Percentiles rank a stretch among this genome's conserved stretches.
Conservation (phyloP, 2,113 vertebrate species). For the Myotis yumanensis region DNA sequence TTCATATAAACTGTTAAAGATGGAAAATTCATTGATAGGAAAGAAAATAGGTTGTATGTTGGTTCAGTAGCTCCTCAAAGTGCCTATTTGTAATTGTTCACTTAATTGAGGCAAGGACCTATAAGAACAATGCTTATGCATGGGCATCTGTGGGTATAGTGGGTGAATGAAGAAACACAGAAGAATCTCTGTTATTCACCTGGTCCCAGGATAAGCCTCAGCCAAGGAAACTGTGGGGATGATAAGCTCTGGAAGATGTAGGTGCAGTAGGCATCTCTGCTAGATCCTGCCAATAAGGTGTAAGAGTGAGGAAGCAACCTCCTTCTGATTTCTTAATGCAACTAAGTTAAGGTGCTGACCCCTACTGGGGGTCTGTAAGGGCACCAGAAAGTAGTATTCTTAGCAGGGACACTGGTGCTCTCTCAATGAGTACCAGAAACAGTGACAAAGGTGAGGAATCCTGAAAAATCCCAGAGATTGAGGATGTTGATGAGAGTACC, state of each 20-base stretch:
- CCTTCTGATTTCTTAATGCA: neutral
- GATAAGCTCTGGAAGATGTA: neutral
- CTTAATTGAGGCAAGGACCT: neutral
- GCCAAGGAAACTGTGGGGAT: neutral
- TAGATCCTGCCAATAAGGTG: neutral
- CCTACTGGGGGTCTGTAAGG: neutral
- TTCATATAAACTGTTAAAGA: neutral
- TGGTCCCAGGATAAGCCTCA: neutral
- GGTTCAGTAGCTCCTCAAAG: neutral
- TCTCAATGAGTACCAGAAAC: neutral
- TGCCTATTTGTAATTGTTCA: neutral
- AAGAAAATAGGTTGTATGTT: neutral
- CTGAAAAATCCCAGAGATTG: too few relatives aligned
- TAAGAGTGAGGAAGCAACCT: neutral
- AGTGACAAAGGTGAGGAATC: neutral
- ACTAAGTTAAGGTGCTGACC: neutral
- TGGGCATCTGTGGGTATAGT: neutral
- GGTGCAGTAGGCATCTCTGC: neutral
- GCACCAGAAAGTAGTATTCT: neutral
- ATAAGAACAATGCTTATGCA: neutral
- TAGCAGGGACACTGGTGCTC: neutral
- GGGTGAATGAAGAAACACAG: neutral
- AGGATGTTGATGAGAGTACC: neutral
- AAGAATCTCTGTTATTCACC: neutral
- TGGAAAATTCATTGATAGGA: neutral